These are phyloP conservation scores for Rhyacophila evoluta DNA, from an alignment of 2,888 invertebrate species.

Conservation along the genomic window DNA sequence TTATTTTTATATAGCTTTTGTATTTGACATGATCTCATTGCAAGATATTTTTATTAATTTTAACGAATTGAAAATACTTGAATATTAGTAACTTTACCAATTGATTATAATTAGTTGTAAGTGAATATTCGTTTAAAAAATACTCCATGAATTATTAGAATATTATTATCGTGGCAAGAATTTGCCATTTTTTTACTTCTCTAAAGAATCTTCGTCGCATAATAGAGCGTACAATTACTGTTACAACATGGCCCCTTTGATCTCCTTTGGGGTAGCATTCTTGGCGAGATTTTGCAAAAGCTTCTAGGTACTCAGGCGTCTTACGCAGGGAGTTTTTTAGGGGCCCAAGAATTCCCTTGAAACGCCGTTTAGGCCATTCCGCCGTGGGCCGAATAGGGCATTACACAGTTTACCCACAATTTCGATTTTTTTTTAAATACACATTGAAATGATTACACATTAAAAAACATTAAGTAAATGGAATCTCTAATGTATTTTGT, in stretches of 20 bases:
- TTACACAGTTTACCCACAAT: not conserved
- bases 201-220: conserved; percentile 3
- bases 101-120: too few species aligned
- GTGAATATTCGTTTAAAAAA: too few species aligned
- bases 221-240: conserved; percentile 15
- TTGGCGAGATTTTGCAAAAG: not conserved
- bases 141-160: too few species aligned
- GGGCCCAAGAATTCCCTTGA: conserved; percentile 9
- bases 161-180: not conserved
- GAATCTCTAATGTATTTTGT: too few species aligned
- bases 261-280: conserved; percentile 24
- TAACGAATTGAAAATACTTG: too few species aligned
- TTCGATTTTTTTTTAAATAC: too few species aligned
- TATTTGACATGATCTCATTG: too few species aligned
- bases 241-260: conserved; percentile 3
- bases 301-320: not conserved
- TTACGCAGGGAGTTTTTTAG: conserved; percentile 7
- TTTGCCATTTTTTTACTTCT: not conserved
- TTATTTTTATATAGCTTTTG: too few species aligned
- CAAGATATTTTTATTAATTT: too few species aligned
- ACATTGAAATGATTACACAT: too few species aligned
- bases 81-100: too few species aligned
- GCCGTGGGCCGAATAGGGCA: not conserved
- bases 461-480: too few species aligned
- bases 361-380: not conserved